phyloP scores from a whole-genome alignment of 2,797 vertebrate species.

The Naso thynnoides region DNA sequence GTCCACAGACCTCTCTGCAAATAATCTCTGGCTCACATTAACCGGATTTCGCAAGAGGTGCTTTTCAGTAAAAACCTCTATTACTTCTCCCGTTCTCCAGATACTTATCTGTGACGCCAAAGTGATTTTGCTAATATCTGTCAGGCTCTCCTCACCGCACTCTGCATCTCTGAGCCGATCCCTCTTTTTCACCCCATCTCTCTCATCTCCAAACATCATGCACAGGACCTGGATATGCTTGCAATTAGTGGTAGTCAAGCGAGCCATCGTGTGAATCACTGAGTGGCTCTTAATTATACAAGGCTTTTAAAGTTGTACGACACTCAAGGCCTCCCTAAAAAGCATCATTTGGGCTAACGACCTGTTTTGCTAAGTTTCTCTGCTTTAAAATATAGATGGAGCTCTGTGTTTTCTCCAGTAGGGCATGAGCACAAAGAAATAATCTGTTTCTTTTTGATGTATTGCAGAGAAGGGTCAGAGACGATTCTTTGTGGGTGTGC shows the following conservation, averaged over 20 bases:
- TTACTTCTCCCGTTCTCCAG: conserved; percentile 42
- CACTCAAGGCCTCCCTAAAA: conserved; percentile 50
- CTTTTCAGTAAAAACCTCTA: conserved; percentile 51
- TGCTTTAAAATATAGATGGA: conserved; percentile 61
- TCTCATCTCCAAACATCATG: conserved; percentile 9
- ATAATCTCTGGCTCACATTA: conserved; percentile 54
- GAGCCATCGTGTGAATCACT: conserved; percentile 37
- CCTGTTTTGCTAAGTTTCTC: conserved; percentile 57
- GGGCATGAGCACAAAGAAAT: conserved; percentile 5
- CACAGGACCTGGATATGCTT: conserved; percentile 34
- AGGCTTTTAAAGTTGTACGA: conserved; percentile 59
- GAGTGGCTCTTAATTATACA: conserved; percentile 67
- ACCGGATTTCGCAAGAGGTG: conserved; percentile 43
- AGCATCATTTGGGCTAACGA: conserved; percentile 36
- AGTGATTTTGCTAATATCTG: conserved; percentile 50
- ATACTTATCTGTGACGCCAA: conserved; percentile 41
- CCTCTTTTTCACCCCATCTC: conserved; percentile 22
- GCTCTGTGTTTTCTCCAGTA: conserved; percentile 43
- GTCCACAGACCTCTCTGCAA: conserved; percentile 34
- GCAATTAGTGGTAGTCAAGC: conserved; percentile 46
- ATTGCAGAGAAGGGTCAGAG: conserved; percentile 32
- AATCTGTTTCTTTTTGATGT: conserved; percentile 44
- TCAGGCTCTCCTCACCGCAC: conserved; percentile 32
- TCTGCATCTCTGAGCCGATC: conserved; percentile 27
- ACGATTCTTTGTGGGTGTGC: conserved; percentile 36